phyloP scores from a whole-genome alignment of 2,888 invertebrate species.

The Tetragonisca angustula region DNA sequence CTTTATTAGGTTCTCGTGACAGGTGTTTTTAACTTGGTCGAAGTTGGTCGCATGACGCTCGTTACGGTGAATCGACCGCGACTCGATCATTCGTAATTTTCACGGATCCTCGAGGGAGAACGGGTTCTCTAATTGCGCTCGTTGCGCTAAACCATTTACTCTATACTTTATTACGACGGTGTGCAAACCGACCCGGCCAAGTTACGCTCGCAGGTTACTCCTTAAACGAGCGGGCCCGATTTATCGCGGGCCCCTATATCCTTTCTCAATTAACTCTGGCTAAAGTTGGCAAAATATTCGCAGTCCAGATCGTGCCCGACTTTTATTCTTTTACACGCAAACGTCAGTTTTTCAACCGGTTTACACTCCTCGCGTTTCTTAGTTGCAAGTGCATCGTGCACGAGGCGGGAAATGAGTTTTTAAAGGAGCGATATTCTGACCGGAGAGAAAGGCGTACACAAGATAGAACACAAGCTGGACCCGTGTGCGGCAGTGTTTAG shows the following conservation, averaged over 20 bases:
- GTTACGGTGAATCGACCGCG: conserved; percentile 18
- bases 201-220: conserved; percentile 7
- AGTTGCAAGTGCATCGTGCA: no score
- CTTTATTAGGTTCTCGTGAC: background rate
- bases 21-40: background rate
- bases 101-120: background rate
- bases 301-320: conserved; percentile 23
- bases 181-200: no score
- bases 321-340: conserved; percentile 44
- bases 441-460: background rate
- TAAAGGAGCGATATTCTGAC: background rate
- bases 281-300: conserved; percentile 48
- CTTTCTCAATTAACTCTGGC: conserved; percentile 64
- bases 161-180: background rate
- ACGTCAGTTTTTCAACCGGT: background rate
- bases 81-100: conserved; percentile 10
- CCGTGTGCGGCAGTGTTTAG: conserved; percentile 54
- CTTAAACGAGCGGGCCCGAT: conserved; percentile 33
- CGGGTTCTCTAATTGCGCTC: conserved; percentile 1
- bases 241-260: conserved; percentile 37
- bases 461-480: conserved; percentile 4
- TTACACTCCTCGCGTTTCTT: no score
- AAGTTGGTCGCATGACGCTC: background rate
- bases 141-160: background rate
- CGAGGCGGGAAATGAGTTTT: background rate